Percentiles rank a stretch among this genome's conserved stretches.
phyloP scores from a whole-genome alignment of 2,113 vertebrate genomes.

The Oryzias curvinotus region DNA sequence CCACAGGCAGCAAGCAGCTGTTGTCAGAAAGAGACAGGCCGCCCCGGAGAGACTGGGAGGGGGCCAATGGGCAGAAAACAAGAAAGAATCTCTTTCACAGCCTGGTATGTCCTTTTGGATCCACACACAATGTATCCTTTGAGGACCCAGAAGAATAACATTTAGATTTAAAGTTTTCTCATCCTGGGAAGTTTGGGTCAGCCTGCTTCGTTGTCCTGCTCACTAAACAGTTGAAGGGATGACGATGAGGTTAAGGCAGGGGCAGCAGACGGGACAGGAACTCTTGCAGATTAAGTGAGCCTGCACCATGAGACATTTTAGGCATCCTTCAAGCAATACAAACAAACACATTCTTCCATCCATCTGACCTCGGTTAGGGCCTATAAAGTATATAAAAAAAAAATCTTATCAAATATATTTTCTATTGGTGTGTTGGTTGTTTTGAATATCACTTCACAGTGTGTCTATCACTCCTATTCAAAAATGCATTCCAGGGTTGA shows the following conservation, averaged over 20 bases:
- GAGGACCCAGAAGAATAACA: constrained; percentile 82
- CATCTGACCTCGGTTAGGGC: background rate
- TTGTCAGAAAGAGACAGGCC: constrained; percentile 77
- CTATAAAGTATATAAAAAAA: background rate
- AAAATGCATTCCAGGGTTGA: constrained; percentile 19
- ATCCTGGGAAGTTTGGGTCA: constrained; percentile 76
- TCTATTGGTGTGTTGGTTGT: background rate
- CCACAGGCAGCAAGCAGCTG: constrained; percentile 80
- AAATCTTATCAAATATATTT: background rate
- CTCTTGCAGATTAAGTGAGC: constrained; percentile 6
- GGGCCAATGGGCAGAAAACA: constrained; percentile 76
- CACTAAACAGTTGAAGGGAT: constrained; percentile 52
- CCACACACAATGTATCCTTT: constrained; percentile 83
- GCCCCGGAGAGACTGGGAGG: constrained; percentile 74
- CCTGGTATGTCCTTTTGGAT: constrained; percentile 82
- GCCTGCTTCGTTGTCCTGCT: constrained; percentile 51
- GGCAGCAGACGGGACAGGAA: constrained; percentile 3
- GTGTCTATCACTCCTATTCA: background rate
- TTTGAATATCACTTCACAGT: background rate
- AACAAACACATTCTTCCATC: background rate
- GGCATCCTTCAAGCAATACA: background rate
- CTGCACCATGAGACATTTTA: constrained; percentile 3
- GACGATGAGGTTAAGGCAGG: constrained; percentile 40
- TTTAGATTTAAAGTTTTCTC: constrained; percentile 83
- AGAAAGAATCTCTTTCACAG: constrained; percentile 82